A percentile compares a stretch with the other conserved stretches of the same genome.
These are phyloP conservation scores for Gephyroberyx darwinii DNA, from an alignment of 2,797 vertebrate genomes.

Conservation along the genomic window DNA sequence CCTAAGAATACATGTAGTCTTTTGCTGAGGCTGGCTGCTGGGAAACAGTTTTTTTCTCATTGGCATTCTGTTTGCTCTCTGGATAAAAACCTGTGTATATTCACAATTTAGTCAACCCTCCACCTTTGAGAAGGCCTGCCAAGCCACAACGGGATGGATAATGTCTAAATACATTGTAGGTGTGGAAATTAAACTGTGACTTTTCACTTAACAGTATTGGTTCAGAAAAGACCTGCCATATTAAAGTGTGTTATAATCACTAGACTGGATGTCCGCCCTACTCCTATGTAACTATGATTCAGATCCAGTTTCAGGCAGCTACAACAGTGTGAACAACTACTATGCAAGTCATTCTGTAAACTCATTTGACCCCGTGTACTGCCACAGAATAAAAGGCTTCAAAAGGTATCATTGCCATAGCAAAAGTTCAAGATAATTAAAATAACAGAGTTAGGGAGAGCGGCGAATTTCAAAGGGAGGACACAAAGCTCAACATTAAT, in stretches of 20 bases:
- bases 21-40: slow-evolving; percentile 31
- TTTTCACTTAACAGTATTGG: slow-evolving; percentile 31
- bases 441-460: slow-evolving; percentile 12
- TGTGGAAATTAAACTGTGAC: slow-evolving; percentile 27
- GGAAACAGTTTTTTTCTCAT: slow-evolving; percentile 33
- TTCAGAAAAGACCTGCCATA: slow-evolving; percentile 29
- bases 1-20: slow-evolving; percentile 9
- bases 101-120: slow-evolving; percentile 29
- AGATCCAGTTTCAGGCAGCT: slow-evolving; percentile 43
- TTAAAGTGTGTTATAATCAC: slow-evolving; percentile 12
- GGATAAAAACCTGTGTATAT: slow-evolving; percentile 23
- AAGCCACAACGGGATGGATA: slow-evolving; percentile 18
- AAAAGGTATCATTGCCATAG: slow-evolving; percentile 23
- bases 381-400: slow-evolving; percentile 7
- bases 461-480: background rate
- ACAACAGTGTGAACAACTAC: slow-evolving; percentile 40
- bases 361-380: slow-evolving; percentile 5
- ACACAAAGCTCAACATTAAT: background rate
- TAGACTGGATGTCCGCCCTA: slow-evolving; percentile 15
- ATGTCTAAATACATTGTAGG: slow-evolving; percentile 8
- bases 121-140: slow-evolving; percentile 22
- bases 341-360: slow-evolving; percentile 44
- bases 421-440: slow-evolving; percentile 32
- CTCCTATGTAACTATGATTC: slow-evolving; percentile 28
- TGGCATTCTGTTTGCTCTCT: slow-evolving; percentile 44